Base-by-base conservation (phyloP, 2,888 invertebrate genomes). In the Scaptomyza reducta region DNA sequence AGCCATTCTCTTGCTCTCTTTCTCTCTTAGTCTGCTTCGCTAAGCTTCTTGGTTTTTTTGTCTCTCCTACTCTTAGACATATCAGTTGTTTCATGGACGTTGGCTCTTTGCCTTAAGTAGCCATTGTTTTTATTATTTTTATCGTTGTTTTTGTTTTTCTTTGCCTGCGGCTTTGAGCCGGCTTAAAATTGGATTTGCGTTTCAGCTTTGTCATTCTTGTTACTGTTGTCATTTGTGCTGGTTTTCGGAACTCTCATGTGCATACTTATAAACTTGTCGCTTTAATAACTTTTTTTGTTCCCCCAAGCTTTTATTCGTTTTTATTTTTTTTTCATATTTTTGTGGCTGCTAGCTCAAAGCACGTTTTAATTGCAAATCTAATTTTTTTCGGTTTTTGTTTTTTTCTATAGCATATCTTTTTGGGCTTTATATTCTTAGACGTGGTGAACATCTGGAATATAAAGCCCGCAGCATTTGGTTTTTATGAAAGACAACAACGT, bases 161-260 rank as follows among this genome's bases (percentile, higher is more conserved):
- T 66, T 40, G 74, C 82, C 80, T 75, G 77, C 64, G 88, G 84
- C 83, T 87, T 74, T 77, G 86, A 69, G 61, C 55, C 64, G 70
- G 84, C 86, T 85, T 88, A 71, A 85, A 85, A 85, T 85, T 86
- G 81, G 87, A 85, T 85, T 88, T 88, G 84, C 73, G 64, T 86
- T 80, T 77, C 57, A 62, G 72, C 69, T 66, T 79, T 85, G 74
- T 72, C 78, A 64, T 70, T 44, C 62, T 25, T 50, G 54, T 59
- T 66, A 22, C 55, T 56, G 45, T 25, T 58, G 45, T 56, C 62
- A 22, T 49, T 56, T 57, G n/a, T 45, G 18, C 27, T 50, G 45
- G 40, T 55, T 27, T 57, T 57, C n/a, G 14, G 16, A 27, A 60
- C 55, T 64, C 61, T 79, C 70, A 72, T 68, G 72, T 71, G 72